Conservation (phyloP, 2,113 vertebrate genomes). For the Sinocyclocheilus anshuiensis region DNA sequence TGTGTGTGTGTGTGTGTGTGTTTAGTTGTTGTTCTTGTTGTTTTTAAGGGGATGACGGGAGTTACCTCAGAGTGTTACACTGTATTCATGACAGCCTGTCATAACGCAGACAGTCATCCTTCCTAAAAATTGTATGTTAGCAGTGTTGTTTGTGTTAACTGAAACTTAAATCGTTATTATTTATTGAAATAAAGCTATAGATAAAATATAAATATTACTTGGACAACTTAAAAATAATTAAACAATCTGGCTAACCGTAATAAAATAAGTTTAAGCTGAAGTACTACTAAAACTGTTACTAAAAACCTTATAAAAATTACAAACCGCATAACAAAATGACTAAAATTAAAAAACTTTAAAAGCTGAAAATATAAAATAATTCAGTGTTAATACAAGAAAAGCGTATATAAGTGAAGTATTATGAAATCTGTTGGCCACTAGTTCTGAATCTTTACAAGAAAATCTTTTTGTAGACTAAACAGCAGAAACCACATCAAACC, state of each 20-base stretch:
- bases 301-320: background rate
- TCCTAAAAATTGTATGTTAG: background rate
- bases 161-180: background rate
- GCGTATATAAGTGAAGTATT: background rate
- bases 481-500: background rate
- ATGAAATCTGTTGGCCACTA: background rate
- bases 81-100: background rate
- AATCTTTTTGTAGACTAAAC: background rate
- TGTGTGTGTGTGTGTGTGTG: too few relatives aligned
- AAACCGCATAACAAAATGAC: background rate
- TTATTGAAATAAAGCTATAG: background rate
- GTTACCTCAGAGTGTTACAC: background rate
- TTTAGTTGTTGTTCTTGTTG: background rate
- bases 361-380: background rate
- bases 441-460: background rate
- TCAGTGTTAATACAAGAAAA: background rate
- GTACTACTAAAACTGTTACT: background rate
- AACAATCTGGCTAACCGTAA: background rate
- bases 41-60: background rate
- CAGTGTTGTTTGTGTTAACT: background rate
- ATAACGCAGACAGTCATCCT: background rate
- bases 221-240: background rate
- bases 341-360: background rate
- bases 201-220: background rate
- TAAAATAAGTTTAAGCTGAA: background rate